Evolutionary conservation across 2,113 vertebrate genomes (phyloP), one percentile per base, ranked within the genome.

Genomic region (Sialia sialis): DNA sequence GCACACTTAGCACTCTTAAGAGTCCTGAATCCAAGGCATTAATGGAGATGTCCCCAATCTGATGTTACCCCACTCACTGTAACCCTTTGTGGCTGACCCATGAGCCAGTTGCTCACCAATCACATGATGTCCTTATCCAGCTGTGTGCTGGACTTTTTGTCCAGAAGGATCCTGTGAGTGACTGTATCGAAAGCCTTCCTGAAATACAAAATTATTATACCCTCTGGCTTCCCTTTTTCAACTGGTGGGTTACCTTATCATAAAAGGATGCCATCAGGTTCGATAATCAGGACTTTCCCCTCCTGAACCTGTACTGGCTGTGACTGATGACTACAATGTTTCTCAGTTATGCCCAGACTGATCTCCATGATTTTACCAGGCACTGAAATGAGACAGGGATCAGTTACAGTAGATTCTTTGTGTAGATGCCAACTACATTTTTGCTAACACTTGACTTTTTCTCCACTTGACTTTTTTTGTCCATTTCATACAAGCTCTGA

Each of bases 321-420:
- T 54, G 34, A 60, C 10, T 4, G 8, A 54, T 32, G 39, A 55
- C 55, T 41, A 20, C 0, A 0, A 8, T 10, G 4, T 32, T 76
- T 69, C 32, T 27, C 62, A 69, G 10, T 23, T 41, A 32, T 4
- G 21, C 12, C 15, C 48, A 62, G 70, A 69, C 68, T 23, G 1
- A 76, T 26, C 11, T 74, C 39, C 48, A 34, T 15, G 16, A 67
- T 48, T 60, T 48, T 48, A n/a, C 21, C 39, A 62, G 34, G 34
- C 30, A 69, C 34, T 16, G 34, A 62, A 62, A 26, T 19, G 41
- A 76, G 30, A 62, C 15, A 81, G 22, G 26, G 25, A 92, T 14
- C 36, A 83, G 27, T 46, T 78, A 92, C 76, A 93, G 64, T 44
- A 93, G 39, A 34, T 30, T 59, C 59, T 63, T 80, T 88, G 58